A percentile compares a stretch with the other conserved stretches of the same genome.
phyloP scores from a whole-genome alignment of 2,888 invertebrate species.

The Subacronicta megacephala region DNA sequence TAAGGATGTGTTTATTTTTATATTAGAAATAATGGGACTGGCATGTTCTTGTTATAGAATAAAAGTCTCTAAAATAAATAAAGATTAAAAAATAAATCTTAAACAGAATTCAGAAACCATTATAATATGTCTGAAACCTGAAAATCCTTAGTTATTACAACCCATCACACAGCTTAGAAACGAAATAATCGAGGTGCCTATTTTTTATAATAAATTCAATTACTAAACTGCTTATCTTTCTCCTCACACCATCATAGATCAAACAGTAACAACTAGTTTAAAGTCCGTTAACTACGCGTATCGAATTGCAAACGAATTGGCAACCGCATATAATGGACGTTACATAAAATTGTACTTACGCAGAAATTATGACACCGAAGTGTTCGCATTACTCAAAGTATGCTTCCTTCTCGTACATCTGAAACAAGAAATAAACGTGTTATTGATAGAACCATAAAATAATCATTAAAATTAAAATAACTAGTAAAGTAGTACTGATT shows the following conservation, averaged over 20 bases:
- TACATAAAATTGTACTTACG: conserved; percentile 72
- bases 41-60: no score
- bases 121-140: no score
- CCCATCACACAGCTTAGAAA: conserved; percentile 17
- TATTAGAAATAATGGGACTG: no score
- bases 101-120: no score
- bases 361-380: conserved; percentile 75
- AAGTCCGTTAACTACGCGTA: conserved; percentile 54
- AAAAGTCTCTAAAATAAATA: no score
- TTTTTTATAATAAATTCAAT: conserved; percentile 26
- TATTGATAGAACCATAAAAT: conserved; percentile 26
- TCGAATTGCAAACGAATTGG: conserved; percentile 55
- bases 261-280: conserved; percentile 47
- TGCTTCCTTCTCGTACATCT: conserved; percentile 75
- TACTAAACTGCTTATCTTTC: conserved; percentile 52
- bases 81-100: no score
- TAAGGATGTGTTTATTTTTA: no score
- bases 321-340: conserved; percentile 44
- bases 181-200: conserved; percentile 18
- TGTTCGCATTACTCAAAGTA: conserved; percentile 84
- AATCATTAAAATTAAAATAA: conserved; percentile 21
- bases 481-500: conserved; percentile 9
- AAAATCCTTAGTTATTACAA: no score
- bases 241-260: conserved; percentile 54
- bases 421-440: conserved; percentile 68